Base-by-base conservation (phyloP, 2,113 vertebrate genomes). In the Phoxinus phoxinus region DNA sequence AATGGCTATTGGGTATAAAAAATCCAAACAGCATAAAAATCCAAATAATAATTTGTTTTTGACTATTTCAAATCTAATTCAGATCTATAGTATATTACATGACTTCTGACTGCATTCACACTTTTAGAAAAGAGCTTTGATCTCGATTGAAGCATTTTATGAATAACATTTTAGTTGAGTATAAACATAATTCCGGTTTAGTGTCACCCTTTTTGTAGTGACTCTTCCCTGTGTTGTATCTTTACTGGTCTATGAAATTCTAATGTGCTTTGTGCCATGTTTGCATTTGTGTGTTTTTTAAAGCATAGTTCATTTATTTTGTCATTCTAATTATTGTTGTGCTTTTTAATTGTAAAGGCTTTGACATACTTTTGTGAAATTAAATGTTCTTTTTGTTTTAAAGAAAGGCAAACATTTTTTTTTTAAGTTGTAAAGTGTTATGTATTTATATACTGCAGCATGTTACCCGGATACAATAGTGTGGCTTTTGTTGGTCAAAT, bases 371-470 rank as follows among this genome's bases (percentile, higher is more conserved):
- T 91, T 90, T 90, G 67, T 91, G 86, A 87, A 89, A 93, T 93
- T 90, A 91, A 87, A 89, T 88, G 83, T 88, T 59, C 0, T 21
- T 61, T 89, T 61, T 91, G 90, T 93, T 93, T 83, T 90, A 84
- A 92, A 92, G 89, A 92, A 85, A 93, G 92, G 90, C 91, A 91
- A 92, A 85, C 89, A 84, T 90, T 84, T 89, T 85, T 86, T 91
- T 91, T 92, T 90, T 5, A 53, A 21, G 53, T 56, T 91, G 89
- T 89, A 87, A 81, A 75, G 25, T 30, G 82, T 87, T 90, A 87
- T 80, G 61, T 92, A 92, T 94, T 93, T 93, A 92, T 93, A 88
- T 91, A 84, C 87, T 84, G 85, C 87, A 91, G 74, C 59, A 59
- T 72, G 59, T 78, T 44, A 84, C 74, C 37, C 6, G 10, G 6